Conservation (phyloP, 2,888 invertebrate genomes). For the Acleris literana region DNA sequence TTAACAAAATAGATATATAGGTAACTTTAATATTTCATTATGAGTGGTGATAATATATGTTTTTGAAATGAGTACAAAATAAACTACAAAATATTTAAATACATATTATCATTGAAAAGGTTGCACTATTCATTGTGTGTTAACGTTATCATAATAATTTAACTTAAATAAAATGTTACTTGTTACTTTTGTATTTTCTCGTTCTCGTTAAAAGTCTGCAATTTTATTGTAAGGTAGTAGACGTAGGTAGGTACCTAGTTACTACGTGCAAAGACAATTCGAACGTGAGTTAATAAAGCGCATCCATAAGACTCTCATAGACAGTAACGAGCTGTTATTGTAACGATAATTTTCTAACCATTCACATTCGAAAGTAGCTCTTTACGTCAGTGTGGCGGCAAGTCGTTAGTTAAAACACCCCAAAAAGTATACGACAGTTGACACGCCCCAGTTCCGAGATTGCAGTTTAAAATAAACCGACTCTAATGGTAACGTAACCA, state of each 20-base stretch:
- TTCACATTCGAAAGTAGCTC: conserved; percentile 47
- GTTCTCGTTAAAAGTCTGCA: neutral
- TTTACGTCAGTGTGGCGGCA: conserved; percentile 21
- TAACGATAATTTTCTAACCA: conserved; percentile 32
- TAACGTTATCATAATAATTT: neutral
- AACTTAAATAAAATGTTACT: conserved; percentile 30
- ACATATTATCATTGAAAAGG: no score
- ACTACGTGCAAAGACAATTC: no score
- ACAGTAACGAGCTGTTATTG: conserved; percentile 20
- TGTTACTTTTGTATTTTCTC: conserved; percentile 5
- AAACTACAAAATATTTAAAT: no score
- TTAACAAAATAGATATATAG: no score
- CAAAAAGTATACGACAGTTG: conserved; percentile 55
- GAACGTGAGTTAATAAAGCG: neutral
- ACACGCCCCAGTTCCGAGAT: conserved; percentile 63
- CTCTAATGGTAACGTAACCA: conserved; percentile 53
- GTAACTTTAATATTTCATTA: no score
- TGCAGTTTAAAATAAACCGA: conserved; percentile 55
- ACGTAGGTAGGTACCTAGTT: no score
- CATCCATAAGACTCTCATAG: conserved; percentile 6
- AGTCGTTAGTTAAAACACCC: conserved; percentile 31
- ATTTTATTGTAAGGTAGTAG: neutral
- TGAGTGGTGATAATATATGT: no score
- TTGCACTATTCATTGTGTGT: neutral
- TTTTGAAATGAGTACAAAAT: no score